Conservation (phyloP, 64 coral and sea anemone species). For the Actinia equina region DNA sequence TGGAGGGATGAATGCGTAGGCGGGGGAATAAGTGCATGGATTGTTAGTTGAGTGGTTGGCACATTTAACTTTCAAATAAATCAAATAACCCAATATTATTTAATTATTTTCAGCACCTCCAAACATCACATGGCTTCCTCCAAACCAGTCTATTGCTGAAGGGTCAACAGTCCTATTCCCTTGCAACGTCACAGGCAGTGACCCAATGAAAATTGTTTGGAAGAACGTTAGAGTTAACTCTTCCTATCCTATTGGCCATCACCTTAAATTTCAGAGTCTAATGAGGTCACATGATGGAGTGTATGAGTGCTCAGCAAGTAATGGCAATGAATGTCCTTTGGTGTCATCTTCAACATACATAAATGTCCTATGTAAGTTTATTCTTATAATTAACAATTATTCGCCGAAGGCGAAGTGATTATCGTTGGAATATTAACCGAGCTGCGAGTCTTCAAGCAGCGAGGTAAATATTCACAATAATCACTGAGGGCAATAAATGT, state of each 20-base stretch:
- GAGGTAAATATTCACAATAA: too few relatives aligned
- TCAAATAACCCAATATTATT: not conserved
- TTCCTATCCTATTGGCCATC: not conserved
- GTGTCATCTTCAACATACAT: not conserved
- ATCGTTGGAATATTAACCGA: too few relatives aligned
- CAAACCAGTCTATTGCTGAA: not conserved
- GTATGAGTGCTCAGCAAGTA: not conserved
- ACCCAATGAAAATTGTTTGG: not conserved
- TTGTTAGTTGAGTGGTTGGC: too few relatives aligned
- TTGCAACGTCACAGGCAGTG: slow-evolving; percentile 8
- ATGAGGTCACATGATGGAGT: not conserved
- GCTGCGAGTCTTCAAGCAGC: too few relatives aligned
- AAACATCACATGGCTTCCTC: not conserved
- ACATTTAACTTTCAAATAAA: too few relatives aligned
- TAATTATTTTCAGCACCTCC: not conserved
- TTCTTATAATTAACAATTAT: too few relatives aligned
- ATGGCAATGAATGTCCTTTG: slow-evolving; percentile 6
- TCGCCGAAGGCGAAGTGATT: too few relatives aligned
- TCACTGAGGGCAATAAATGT: too few relatives aligned
- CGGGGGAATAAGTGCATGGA: too few relatives aligned
- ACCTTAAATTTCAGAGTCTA: not conserved
- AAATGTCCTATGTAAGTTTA: slow-evolving; percentile 2
- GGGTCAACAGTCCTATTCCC: not conserved
- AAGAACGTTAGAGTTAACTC: not conserved
- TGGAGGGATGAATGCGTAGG: too few relatives aligned